A percentile compares a stretch with the other conserved stretches of the same genome.
Evolutionary conservation across 2,113 vertebrate genomes (phyloP).

Genomic region (Psophia crepitans): DNA sequence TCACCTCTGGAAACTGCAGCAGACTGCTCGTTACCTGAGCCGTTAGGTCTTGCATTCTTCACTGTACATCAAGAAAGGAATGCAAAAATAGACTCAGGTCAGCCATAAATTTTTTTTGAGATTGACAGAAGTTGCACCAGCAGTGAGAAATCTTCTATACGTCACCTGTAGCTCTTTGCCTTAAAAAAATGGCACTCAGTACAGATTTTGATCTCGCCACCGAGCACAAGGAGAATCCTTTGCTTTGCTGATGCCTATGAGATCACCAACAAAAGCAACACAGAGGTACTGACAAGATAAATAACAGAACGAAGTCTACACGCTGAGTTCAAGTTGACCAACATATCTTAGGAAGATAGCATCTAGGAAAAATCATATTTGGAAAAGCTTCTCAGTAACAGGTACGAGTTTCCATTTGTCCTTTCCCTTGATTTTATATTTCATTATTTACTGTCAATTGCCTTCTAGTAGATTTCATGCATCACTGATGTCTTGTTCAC

Average conservation of each 20-base stretch:
- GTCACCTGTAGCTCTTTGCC: neutral
- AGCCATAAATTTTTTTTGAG: neutral
- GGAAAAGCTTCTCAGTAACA: neutral
- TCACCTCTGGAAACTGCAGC: constrained; percentile 89
- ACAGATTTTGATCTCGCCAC: too few species aligned
- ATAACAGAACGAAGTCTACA: neutral
- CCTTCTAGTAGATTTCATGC: neutral
- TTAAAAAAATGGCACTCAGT: too few species aligned
- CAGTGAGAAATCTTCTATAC: neutral
- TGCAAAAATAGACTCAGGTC: neutral
- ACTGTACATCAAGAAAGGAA: constrained; percentile 58
- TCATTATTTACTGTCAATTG: neutral
- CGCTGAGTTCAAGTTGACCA: neutral
- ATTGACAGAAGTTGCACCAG: neutral
- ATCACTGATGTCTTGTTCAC: neutral
- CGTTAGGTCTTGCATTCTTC: constrained; percentile 86
- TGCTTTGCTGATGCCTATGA: neutral
- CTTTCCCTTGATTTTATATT: neutral
- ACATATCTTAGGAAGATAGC: neutral
- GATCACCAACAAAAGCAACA: too few species aligned
- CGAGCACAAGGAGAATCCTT: too few species aligned
- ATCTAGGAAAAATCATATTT: neutral
- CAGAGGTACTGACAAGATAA: neutral
- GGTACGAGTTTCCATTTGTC: neutral
- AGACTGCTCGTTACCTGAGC: constrained; percentile 91